phyloP scores from a whole-genome alignment of 2,113 vertebrate genomes.

The Microcebus tavaratra region DNA sequence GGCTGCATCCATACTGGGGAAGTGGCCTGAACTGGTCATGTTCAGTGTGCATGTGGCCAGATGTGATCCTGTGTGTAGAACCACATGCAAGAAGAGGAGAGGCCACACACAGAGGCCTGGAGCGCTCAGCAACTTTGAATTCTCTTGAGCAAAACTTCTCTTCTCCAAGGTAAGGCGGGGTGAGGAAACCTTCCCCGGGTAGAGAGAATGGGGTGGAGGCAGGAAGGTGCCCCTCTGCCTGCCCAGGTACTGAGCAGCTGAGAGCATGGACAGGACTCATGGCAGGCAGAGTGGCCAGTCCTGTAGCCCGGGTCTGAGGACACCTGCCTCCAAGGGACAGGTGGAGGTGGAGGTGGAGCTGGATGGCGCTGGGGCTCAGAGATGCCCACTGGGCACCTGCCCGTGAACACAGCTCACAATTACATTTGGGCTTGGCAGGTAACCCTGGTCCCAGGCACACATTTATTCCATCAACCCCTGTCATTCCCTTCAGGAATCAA shows the following conservation, averaged over 20 bases:
- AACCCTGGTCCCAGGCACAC: no score
- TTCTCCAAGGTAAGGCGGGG: neutral
- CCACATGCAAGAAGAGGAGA: no score
- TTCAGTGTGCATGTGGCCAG: no score
- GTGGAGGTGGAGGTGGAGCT: fast-evolving
- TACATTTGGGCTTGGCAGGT: fast-evolving
- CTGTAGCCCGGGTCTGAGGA: neutral
- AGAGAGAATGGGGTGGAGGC: neutral
- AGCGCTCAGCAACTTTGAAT: neutral
- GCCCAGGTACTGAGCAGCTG: neutral
- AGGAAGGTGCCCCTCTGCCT: fast-evolving
- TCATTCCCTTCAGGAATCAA: neutral
- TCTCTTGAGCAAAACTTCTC: neutral
- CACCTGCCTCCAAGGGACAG: no score
- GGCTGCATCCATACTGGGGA: fast-evolving
- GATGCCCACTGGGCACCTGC: fast-evolving
- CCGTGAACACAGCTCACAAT: fast-evolving
- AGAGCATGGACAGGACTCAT: fast-evolving
- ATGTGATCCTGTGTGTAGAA: no score
- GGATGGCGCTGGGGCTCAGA: neutral
- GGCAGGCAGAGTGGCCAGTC: neutral
- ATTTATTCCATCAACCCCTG: fast-evolving
- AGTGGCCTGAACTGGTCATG: no score
- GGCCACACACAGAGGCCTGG: neutral
- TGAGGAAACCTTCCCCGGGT: no score